phyloP scores from a whole-genome alignment of 2,113 vertebrate genomes.

The Stegastes partitus region DNA sequence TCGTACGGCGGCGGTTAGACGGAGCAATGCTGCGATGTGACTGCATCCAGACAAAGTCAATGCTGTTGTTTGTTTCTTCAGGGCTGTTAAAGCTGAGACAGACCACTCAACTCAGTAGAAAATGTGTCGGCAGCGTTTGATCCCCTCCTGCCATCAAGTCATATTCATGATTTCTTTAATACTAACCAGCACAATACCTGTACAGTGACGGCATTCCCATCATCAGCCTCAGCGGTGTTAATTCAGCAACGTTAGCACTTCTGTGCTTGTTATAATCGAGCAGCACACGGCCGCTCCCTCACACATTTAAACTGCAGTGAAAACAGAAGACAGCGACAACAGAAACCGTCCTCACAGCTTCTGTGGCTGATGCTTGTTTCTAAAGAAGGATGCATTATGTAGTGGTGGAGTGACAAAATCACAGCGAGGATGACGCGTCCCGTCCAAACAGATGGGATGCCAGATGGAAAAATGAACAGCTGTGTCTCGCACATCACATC shows the following conservation, averaged over 20 bases:
- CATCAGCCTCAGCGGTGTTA: not conserved
- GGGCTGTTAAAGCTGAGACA: too few relatives aligned
- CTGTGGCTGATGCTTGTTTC: not conserved
- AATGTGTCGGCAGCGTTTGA: too few relatives aligned
- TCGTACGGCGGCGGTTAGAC: not conserved
- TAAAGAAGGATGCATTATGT: not conserved
- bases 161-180: not conserved
- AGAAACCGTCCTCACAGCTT: too few relatives aligned
- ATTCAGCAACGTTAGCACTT: not conserved
- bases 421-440: not conserved
- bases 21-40: not conserved
- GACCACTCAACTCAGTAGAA: too few relatives aligned
- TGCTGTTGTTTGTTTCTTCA: not conserved
- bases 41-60: not conserved
- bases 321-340: too few relatives aligned
- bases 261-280: not conserved
- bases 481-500: slow-evolving; percentile 6
- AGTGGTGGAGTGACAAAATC: not conserved
- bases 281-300: too few relatives aligned
- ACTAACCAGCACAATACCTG: not conserved
- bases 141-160: too few relatives aligned
- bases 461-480: slow-evolving; percentile 36
- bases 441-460: slow-evolving; percentile 20
- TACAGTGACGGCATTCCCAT: too few relatives aligned
- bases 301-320: too few relatives aligned